Base-by-base conservation (phyloP, 2,797 vertebrate species). In the Loriculus beryllinus region DNA sequence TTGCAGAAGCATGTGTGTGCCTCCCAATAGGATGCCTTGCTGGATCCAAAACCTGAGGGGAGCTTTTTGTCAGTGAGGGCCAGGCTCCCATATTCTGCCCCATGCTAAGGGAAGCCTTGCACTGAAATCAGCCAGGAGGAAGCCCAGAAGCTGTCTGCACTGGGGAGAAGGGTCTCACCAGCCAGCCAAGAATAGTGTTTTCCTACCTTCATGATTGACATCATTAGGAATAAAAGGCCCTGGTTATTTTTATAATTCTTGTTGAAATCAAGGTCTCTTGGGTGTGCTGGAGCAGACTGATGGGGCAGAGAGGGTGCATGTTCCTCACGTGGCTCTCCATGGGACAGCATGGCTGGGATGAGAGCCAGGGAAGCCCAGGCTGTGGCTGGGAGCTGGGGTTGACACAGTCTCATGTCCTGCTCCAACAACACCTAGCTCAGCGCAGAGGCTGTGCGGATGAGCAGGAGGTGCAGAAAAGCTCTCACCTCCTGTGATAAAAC, bases 271-370 rank as follows among this genome's bases (percentile, higher is more conserved):
- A 64, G 45, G 8, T 23, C n/a, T 70, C 37, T 52, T 23, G n/a
- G 39, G 67, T 59, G 35, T 31, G 60, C 18, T n/a, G 49, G 49
- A 51, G 59, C 33, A 57, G 25, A 40, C 7, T 2, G 5, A 37
- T 0, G 2, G 39, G 49, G 26, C 17, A 57, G 62, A 39, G 40
- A 0, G 3, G 35, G 8, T 35, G 11, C 0, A 0, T 18, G 35
- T 18, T 59, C 40, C 35, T 48, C 31, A 37, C 1, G 0, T 5
- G 2, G 26, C 39, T 68, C 48, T 68, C 4, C 14, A 3, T 1
- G 2, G 48, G 48, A 25, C 3, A 8, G 45, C 57, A 26, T 1
- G 3, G n/a, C 47, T 1, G 1, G 40, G n/a, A 75, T 13, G 5
- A 65, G 49, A 48, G 28, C 39, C 1, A 6, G 31, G 48, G 51